Evolutionary conservation across 2,113 vertebrate species (phyloP).

Genomic region (Callocephalon fimbriatum): DNA sequence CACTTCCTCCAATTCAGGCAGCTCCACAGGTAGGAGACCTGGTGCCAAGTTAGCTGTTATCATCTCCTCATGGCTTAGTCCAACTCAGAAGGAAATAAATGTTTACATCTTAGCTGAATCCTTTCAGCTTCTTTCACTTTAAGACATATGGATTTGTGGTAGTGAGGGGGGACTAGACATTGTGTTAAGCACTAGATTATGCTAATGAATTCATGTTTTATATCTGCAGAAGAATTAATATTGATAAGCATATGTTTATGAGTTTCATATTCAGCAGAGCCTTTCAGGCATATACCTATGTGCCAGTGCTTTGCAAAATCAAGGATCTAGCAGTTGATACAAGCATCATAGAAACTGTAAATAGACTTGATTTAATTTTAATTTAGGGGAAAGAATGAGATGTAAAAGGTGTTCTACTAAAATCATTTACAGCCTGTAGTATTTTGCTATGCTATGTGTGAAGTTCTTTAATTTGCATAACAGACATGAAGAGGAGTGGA

Average conservation of each 20-base stretch:
- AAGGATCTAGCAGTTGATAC: neutral
- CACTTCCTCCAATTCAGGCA: neutral
- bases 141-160: constrained; percentile 4
- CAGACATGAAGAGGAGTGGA: neutral
- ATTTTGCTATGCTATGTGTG: neutral
- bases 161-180: neutral
- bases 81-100: neutral
- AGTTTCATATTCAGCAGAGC: neutral
- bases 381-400: neutral
- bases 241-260: constrained; percentile 48
- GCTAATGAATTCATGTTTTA: constrained; percentile 34
- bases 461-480: neutral
- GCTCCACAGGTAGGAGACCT: neutral
- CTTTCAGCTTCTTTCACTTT: neutral
- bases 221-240: constrained; percentile 47
- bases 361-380: neutral
- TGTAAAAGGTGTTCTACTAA: neutral
- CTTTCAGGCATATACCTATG: neutral
- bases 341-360: neutral
- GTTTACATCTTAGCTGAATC: neutral
- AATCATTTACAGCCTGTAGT: neutral
- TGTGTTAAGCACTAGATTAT: constrained; percentile 14
- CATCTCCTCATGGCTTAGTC: neutral
- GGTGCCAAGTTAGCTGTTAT: neutral
- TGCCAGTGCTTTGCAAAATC: neutral